Evolutionary conservation across 2,888 invertebrate genomes (phyloP).

Genomic region (Acronicta alni): DNA sequence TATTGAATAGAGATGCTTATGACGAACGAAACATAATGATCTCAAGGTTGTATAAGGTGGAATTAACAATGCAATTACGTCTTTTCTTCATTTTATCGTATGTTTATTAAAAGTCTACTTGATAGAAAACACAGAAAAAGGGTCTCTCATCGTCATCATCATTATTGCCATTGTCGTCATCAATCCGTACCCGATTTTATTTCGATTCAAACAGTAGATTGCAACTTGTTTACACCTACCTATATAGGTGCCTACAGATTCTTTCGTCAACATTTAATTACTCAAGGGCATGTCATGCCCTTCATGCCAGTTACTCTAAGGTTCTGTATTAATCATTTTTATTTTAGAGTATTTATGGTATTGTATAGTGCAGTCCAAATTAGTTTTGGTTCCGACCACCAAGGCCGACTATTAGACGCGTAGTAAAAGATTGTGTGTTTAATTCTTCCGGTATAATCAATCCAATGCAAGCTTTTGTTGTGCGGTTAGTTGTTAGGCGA

Average conservation of each 20-base stretch:
- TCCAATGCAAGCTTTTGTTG: not conserved
- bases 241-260: too few relatives aligned
- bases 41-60: not conserved
- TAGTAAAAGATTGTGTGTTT: not conserved
- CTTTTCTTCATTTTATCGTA: not conserved
- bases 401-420: slow-evolving; percentile 10
- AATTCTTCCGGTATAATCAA: slow-evolving; percentile 26
- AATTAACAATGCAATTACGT: not conserved
- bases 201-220: too few relatives aligned
- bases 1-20: not conserved
- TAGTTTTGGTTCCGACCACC: slow-evolving; percentile 1
- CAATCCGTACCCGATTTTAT: too few relatives aligned
- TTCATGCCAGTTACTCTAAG: too few relatives aligned
- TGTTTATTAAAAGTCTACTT: not conserved
- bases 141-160: too few relatives aligned
- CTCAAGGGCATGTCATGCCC: too few relatives aligned
- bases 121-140: too few relatives aligned
- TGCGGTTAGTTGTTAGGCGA: not conserved
- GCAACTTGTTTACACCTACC: too few relatives aligned
- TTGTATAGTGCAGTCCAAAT: too few relatives aligned
- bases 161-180: too few relatives aligned
- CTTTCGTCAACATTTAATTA: too few relatives aligned
- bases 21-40: not conserved
- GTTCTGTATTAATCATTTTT: not conserved
- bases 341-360: too few relatives aligned